Evolutionary conservation across 1,140 invertebrate genomes (phyloP), one percentile per base, ranked within the genome.

Genomic region (Phymastichus coffea): DNA sequence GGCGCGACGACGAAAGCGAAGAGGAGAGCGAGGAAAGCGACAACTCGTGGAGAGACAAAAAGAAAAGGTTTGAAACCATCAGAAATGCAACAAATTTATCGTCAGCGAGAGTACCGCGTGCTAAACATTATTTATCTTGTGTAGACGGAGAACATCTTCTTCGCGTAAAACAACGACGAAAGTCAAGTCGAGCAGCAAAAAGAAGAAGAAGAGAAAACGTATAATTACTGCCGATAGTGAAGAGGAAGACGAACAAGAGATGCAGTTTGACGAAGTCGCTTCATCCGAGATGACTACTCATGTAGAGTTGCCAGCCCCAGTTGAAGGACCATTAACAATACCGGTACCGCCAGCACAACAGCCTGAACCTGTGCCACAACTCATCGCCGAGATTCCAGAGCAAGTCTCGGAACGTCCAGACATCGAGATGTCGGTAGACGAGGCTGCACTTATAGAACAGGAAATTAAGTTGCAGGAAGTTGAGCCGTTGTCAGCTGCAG

Each of bases 1-100:
- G 80, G 83, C 70, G 67, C n/a, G 78, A 74, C 38, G 78, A 82
- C n/a, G 82, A 82, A 0, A 81, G 83, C 22, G 82, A 80, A 20
- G 83, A 84, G 64, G 82, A 84, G 28, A 82, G 80, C 19, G 84
- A 85, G 64, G 83, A 84, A 15, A 84, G 83, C 63, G 85, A 86
- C 57, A 77, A 78, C 48, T 85, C 84, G 0, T 85, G 84, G 84
- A 78, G 82, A 25, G 76, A 75, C 28, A 74, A 71, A 52, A 82
- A 81, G 60, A 82, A 81, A 68, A 80, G 73, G 74, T 77, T n/a
- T n/a, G n/a, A n/a, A 71, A 59, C 7, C 8, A 37, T 20, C 23
- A 48, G 12, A 37, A 35, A 51, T 20, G n/a, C n/a, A n/a, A n/a
- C n/a, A n/a, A n/a, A n/a, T n/a, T n/a, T n/a, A n/a, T n/a, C n/a